These are phyloP conservation scores for Tyrophagus putrescentiae DNA, from an alignment of 1,140 invertebrate genomes.

Conservation along the genomic window DNA sequence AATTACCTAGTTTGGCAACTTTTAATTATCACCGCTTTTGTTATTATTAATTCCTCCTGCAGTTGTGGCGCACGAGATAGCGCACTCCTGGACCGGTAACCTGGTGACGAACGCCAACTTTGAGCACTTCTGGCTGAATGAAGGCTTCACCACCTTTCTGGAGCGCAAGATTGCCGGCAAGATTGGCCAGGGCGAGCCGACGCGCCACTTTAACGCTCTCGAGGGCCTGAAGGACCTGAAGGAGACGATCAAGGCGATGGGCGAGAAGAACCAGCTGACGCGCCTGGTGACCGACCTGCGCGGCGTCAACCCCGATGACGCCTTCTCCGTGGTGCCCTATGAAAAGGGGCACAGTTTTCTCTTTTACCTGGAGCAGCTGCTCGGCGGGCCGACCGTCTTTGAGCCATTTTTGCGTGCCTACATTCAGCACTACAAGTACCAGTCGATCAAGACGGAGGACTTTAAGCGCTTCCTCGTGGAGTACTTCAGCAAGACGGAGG, in stretches of 20 bases:
- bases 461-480: conserved; percentile 61
- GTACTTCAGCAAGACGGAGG: conserved; percentile 45
- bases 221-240: conserved; percentile 54
- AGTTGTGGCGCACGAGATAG: conserved; percentile 71
- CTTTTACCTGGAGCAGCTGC: conserved; percentile 62
- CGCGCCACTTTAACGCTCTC: conserved; percentile 59
- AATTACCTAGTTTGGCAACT: no score
- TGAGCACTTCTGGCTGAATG: conserved; percentile 67
- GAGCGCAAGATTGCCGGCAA: conserved; percentile 51
- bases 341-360: conserved; percentile 80
- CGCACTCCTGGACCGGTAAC: conserved; percentile 89
- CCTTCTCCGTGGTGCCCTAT: conserved; percentile 74
- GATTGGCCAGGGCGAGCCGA: conserved; percentile 44
- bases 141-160: conserved; percentile 60
- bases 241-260: conserved; percentile 39
- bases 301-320: conserved; percentile 67
- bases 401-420: conserved; percentile 70
- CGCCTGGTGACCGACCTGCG: conserved; percentile 59
- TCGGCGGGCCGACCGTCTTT: conserved; percentile 67
- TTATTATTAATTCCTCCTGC: background rate
- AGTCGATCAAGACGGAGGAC: conserved; percentile 63
- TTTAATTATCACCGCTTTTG: no score
- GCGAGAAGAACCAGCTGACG: conserved; percentile 49
- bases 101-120: conserved; percentile 50
- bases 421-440: conserved; percentile 59